Evolutionary conservation across 2,797 vertebrate species (phyloP), one percentile per base, ranked within the genome.

Genomic region (Gymnocypris eckloni): DNA sequence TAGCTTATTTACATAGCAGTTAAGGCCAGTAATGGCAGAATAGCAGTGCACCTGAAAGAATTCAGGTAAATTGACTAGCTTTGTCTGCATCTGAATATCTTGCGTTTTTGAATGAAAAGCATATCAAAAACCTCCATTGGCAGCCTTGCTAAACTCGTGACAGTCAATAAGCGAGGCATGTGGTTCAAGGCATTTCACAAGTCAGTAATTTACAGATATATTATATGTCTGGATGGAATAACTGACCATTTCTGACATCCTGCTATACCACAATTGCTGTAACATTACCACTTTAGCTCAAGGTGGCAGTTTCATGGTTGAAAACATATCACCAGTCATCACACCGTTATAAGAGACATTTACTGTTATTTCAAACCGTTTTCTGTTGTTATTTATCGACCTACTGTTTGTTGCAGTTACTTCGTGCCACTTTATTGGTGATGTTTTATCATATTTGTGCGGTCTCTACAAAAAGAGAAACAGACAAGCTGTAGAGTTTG

Each of bases 231-330:
- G 25, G 41, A 67, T 67, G 59, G 5, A 67, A 84, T 37, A 79
- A 61, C 61, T 77, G 82, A 84, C 76, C 39, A 61, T 79, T 37
- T 79, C 39, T 79, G 75, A 79, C 66, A 79, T 11, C n/a, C 48
- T 84, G 39, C 50, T 56, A 61, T 61, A 45, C 11, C 1, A 20
- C 18, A 85, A 50, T 50, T 66, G 33, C 54, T 64, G 11, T 81
- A 20, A 66, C 54, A 75, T 66, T 72, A 52, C 54, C 78, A 22
- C 77, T 86, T 81, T 86, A 52, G 78, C 77, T 64, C 50, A 69
- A 66, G 70, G 13, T 73, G 78, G 33, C 79, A 75, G 54, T 75
- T 73, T 81, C 69, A 81, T 73, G 69, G 84, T 71, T 72, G 50
- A 79, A 66, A 85, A 81, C 77, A 66, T 73, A 64, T 45, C 75